These are phyloP conservation scores for Triplophysa yarkandensis DNA, from an alignment of 2,797 vertebrate species.

Conservation along the genomic window DNA sequence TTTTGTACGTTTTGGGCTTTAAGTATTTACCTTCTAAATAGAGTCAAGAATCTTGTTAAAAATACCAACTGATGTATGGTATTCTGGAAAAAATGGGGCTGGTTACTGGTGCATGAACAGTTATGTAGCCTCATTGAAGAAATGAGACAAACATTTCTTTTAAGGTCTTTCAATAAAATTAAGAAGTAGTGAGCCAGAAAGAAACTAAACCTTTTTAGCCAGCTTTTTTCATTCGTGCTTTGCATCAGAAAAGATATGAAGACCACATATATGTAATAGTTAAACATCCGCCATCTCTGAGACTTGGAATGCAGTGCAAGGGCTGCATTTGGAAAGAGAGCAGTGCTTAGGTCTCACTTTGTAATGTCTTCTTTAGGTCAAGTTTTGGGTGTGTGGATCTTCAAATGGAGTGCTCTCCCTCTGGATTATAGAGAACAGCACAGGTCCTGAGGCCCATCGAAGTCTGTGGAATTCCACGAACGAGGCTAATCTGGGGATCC, in stretches of 20 bases:
- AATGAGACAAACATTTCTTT: neutral
- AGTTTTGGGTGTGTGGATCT: constrained; percentile 85
- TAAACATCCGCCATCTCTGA: neutral
- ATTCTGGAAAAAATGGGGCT: neutral
- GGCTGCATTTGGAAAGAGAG: neutral
- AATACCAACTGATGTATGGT: no score
- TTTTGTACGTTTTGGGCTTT: neutral
- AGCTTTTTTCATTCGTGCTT: no score
- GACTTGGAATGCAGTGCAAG: neutral
- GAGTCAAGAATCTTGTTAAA: neutral
- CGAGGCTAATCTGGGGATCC: constrained; percentile 70
- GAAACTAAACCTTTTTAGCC: neutral
- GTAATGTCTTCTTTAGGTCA: constrained; percentile 74
- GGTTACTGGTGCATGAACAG: neutral
- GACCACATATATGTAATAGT: neutral
- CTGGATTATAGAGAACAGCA: constrained; percentile 87
- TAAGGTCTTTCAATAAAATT: neutral
- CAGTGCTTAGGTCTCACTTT: constrained; percentile 4
- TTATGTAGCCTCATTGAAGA: neutral
- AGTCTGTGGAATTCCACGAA: constrained; percentile 81
- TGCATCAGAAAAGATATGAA: neutral
- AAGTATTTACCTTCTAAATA: neutral
- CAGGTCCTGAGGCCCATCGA: constrained; percentile 80
- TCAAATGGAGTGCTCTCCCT: constrained; percentile 84
- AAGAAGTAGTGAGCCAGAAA: neutral